These are phyloP conservation scores for Enteromius treurensis DNA, from an alignment of 2,797 vertebrate species.

Conservation along the genomic window DNA sequence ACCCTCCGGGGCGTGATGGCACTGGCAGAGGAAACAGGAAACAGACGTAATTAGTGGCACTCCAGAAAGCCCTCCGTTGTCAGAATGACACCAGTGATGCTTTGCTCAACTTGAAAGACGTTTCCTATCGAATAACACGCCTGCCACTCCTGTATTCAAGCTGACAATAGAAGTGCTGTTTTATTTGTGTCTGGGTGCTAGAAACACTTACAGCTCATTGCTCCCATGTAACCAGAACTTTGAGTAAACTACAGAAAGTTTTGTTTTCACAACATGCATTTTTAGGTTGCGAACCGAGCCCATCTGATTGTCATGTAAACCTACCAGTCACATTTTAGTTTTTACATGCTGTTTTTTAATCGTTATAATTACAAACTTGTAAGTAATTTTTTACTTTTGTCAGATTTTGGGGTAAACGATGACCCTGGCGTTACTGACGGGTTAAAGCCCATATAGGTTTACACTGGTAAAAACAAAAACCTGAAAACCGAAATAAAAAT, in stretches of 20 bases:
- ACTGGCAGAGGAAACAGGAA: slow-evolving; percentile 51
- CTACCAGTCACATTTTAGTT: not conserved
- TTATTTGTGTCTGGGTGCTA: not conserved
- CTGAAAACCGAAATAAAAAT: not conserved
- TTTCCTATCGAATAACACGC: slow-evolving; percentile 36
- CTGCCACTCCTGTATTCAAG: not conserved
- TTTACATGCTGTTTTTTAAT: not conserved
- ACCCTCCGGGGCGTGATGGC: slow-evolving; percentile 34
- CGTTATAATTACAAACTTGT: not conserved
- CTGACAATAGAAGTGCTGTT: not conserved
- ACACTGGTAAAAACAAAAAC: not conserved
- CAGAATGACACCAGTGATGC: slow-evolving; percentile 20
- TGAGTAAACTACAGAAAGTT: not conserved
- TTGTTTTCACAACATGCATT: not conserved
- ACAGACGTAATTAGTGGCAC: slow-evolving; percentile 47
- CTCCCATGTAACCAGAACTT: not conserved
- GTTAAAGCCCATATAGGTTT: not conserved
- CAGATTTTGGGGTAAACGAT: not conserved
- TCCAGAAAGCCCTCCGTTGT: not conserved
- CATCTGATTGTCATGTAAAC: not conserved
- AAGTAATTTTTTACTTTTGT: not conserved
- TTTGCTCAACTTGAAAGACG: slow-evolving; percentile 24
- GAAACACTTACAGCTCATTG: not conserved
- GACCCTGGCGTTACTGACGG: not conserved
- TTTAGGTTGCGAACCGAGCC: not conserved